Evolutionary conservation across 2,797 vertebrate species (phyloP).

Genomic region (Babyrousa celebensis): DNA sequence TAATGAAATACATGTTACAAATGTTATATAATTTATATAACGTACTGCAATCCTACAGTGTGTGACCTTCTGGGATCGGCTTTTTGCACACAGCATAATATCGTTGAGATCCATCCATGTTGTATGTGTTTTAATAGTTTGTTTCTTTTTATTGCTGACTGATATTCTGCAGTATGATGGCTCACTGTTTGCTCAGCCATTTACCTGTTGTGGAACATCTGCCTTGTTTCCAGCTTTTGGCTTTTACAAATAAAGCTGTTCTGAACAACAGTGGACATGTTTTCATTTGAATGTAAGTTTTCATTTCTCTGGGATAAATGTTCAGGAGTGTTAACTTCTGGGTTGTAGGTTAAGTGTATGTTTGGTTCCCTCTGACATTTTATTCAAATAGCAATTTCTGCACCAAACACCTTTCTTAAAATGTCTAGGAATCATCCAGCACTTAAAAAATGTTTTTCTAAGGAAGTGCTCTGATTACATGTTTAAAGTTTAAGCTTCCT

Average conservation of each 20-base stretch:
- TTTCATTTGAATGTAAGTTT: background rate
- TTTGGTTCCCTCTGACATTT: background rate
- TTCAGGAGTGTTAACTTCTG: background rate
- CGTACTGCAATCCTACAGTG: background rate
- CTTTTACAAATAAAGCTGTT: background rate
- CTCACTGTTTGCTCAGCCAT: background rate
- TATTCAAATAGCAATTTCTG: conserved; percentile 35
- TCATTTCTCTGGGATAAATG: background rate
- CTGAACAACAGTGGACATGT: background rate
- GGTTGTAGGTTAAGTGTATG: background rate
- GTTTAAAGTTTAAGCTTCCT: conserved; percentile 44
- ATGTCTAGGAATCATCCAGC: conserved; percentile 37
- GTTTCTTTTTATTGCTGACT: background rate
- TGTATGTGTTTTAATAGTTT: background rate
- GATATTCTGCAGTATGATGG: background rate
- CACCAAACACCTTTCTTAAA: background rate
- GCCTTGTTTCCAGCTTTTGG: background rate
- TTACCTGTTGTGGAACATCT: background rate
- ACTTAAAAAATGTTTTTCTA: conserved; percentile 48
- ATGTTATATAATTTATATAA: too few species aligned
- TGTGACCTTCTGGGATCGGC: background rate
- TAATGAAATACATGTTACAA: background rate
- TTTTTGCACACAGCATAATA: background rate
- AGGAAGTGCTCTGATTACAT: background rate
- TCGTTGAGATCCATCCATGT: background rate